These are phyloP conservation scores for Hypotaenidia philippensis DNA, from an alignment of 2,797 vertebrate species.

Conservation along the genomic window DNA sequence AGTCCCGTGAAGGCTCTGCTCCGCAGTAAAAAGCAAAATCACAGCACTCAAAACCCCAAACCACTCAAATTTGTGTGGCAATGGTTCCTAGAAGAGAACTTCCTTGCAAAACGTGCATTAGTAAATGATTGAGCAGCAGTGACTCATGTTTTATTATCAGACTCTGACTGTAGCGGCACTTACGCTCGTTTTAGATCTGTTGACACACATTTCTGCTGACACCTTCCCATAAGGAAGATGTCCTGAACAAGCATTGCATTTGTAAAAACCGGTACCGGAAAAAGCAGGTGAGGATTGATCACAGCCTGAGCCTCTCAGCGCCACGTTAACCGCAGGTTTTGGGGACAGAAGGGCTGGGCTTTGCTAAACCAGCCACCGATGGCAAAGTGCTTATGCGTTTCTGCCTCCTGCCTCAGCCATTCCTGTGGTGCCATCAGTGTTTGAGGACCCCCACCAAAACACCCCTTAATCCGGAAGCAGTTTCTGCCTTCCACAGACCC, in stretches of 20 bases:
- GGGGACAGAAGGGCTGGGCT: background rate
- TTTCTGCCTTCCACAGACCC: background rate
- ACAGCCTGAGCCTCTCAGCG: background rate
- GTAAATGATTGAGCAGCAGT: constrained; percentile 5
- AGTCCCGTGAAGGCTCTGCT: background rate
- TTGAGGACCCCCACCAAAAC: background rate
- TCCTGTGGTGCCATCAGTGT: background rate
- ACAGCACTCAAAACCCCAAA: rapidly evolving
- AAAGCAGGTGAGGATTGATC: background rate
- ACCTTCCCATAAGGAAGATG: background rate
- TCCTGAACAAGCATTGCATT: background rate
- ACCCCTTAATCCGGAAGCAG: background rate
- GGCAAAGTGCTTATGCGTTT: background rate
- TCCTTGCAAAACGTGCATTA: background rate
- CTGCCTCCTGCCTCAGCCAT: background rate
- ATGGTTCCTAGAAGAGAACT: background rate
- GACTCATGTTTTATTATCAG: constrained; percentile 42
- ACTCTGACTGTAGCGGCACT: background rate
- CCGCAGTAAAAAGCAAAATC: background rate
- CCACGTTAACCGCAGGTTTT: background rate
- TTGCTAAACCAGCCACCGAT: rapidly evolving
- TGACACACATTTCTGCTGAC: background rate
- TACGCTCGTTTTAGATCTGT: background rate
- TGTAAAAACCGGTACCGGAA: background rate
- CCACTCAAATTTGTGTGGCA: background rate